phyloP scores from a whole-genome alignment of 2,888 invertebrate species.

The Heteromurus nitidus region DNA sequence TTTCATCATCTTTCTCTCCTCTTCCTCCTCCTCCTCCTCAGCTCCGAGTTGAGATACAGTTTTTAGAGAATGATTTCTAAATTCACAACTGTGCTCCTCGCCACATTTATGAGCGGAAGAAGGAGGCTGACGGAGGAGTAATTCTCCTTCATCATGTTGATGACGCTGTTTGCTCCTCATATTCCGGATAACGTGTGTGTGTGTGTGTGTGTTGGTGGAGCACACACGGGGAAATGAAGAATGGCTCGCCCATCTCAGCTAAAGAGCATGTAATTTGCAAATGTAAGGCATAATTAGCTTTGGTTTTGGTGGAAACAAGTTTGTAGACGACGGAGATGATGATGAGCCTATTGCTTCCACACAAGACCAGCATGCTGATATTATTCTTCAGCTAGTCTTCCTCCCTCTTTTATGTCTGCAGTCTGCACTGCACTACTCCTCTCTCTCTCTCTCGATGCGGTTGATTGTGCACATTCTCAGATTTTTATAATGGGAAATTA shows the following conservation, averaged over 20 bases:
- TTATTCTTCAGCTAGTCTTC: too few relatives aligned
- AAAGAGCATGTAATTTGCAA: conserved; percentile 85
- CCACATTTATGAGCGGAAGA: neutral
- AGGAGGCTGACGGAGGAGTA: conserved; percentile 31
- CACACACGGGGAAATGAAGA: conserved; percentile 69
- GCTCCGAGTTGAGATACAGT: neutral
- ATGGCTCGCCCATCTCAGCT: conserved; percentile 75
- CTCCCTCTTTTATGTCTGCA: too few relatives aligned
- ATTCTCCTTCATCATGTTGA: conserved; percentile 45
- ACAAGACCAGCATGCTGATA: too few relatives aligned
- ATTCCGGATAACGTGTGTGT: too few relatives aligned
- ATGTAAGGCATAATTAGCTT: conserved; percentile 73
- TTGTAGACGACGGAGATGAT: conserved; percentile 24
- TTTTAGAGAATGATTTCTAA: conserved; percentile 3
- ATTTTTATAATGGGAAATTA: conserved; percentile 32
- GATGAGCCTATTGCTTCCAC: conserved; percentile 29
- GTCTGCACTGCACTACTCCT: too few relatives aligned
- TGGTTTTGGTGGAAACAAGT: conserved; percentile 60
- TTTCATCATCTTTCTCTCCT: conserved; percentile 12
- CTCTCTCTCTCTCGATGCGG: too few relatives aligned
- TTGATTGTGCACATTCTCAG: too few relatives aligned
- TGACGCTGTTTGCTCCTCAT: conserved; percentile 48
- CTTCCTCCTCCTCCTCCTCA: neutral
- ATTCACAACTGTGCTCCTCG: conserved; percentile 40
- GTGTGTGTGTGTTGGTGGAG: conserved; percentile 48